A percentile compares a stretch with the other conserved stretches of the same genome.
phyloP scores from a whole-genome alignment of 2,888 invertebrate species.

The Dynastes tityus region DNA sequence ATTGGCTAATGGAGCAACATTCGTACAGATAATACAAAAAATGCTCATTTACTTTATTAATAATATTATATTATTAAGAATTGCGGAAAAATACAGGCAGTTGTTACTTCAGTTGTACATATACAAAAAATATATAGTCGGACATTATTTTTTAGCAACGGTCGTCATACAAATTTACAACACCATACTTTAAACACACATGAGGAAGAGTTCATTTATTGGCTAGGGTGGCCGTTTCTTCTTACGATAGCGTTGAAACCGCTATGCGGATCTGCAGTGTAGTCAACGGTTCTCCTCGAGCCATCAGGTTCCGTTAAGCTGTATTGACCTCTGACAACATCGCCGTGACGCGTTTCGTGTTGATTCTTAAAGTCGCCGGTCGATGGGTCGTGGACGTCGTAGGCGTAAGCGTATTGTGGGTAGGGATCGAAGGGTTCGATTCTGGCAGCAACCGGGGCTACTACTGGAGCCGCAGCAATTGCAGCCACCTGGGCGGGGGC shows the following conservation, averaged over 20 bases:
- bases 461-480: slow-evolving; percentile 58
- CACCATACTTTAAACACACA: slow-evolving; percentile 32
- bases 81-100: slow-evolving; percentile 50
- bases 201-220: slow-evolving; percentile 35
- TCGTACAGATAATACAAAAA: slow-evolving; percentile 39
- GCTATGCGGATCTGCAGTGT: slow-evolving; percentile 65
- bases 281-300: slow-evolving; percentile 66
- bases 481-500: slow-evolving; percentile 51
- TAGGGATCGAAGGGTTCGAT: slow-evolving; percentile 67
- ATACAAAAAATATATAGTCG: slow-evolving; percentile 41
- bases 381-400: slow-evolving; percentile 67
- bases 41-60: slow-evolving; percentile 40
- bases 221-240: slow-evolving; percentile 59
- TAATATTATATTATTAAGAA: slow-evolving; percentile 46
- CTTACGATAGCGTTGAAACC: slow-evolving; percentile 67
- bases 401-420: slow-evolving; percentile 67
- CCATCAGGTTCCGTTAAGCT: slow-evolving; percentile 67
- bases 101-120: slow-evolving; percentile 41
- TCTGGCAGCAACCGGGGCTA: slow-evolving; percentile 59
- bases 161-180: slow-evolving; percentile 49
- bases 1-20: slow-evolving; percentile 39
- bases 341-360: slow-evolving; percentile 66
- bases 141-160: slow-evolving; percentile 43
- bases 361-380: slow-evolving; percentile 69
- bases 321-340: slow-evolving; percentile 67